Evolutionary conservation across 2,113 vertebrate genomes (phyloP).

Genomic region (Petroica traversi): DNA sequence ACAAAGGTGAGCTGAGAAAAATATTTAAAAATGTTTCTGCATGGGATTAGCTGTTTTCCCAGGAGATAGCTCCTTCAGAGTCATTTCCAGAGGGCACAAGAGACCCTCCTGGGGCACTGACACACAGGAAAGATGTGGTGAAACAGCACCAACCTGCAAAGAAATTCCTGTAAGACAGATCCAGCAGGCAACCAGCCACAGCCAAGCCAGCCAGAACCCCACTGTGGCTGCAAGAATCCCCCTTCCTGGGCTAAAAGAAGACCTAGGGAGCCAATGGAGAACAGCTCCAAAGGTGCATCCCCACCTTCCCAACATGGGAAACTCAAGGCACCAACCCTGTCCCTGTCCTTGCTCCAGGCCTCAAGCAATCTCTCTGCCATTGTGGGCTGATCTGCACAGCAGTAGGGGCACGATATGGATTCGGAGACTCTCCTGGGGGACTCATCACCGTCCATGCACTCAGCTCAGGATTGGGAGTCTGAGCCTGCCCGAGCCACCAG

Average conservation of each 20-base stretch:
- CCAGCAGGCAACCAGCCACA: neutral
- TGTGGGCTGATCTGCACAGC: neutral
- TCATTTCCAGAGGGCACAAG: neutral
- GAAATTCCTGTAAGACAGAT: accelerated
- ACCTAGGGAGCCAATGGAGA: accelerated
- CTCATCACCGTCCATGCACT: neutral
- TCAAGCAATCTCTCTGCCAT: neutral
- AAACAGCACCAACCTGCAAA: neutral
- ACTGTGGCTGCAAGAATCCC: neutral
- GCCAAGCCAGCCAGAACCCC: neutral
- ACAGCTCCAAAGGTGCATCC: neutral
- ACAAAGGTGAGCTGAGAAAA: neutral
- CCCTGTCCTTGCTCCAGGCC: neutral
- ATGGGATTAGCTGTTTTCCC: neutral
- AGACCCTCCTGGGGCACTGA: neutral
- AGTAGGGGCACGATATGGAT: accelerated
- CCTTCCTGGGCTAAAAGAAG: neutral
- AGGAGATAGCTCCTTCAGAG: neutral
- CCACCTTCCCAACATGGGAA: neutral
- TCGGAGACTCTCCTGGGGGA: neutral
- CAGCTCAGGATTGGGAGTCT: neutral
- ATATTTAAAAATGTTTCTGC: neutral
- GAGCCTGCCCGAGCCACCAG: neutral
- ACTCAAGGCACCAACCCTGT: neutral
- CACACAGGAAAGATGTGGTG: neutral